Percentiles rank a stretch among this genome's conserved stretches.
Conservation (phyloP, 2,888 invertebrate genomes). For the Galerucella calmariensis region DNA sequence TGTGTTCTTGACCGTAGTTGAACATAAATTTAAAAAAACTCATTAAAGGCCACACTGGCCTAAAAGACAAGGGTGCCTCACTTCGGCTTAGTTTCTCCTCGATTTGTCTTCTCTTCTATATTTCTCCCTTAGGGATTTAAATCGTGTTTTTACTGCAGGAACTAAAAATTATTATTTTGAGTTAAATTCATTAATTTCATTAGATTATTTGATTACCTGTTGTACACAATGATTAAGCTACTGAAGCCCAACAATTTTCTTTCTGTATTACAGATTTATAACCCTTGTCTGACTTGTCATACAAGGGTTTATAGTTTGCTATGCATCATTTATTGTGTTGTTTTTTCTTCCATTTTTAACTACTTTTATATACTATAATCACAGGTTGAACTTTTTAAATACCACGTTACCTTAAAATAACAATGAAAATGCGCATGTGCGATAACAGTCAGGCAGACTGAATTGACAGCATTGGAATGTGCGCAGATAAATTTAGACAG, state of each 20-base stretch:
- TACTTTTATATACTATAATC: too few species aligned
- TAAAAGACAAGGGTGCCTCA: constrained; percentile 4
- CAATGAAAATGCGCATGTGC: too few species aligned
- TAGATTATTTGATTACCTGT: neutral
- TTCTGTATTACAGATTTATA: neutral
- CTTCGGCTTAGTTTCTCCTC: neutral
- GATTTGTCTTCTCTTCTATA: neutral
- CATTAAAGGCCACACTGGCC: neutral
- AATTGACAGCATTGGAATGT: too few species aligned
- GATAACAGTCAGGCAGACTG: too few species aligned
- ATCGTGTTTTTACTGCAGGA: too few species aligned
- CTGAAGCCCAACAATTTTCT: constrained; percentile 4
- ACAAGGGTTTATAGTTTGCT: constrained; percentile 2
- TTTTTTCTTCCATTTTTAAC: too few species aligned
- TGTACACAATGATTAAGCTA: neutral
- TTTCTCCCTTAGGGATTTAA: too few species aligned
- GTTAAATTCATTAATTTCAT: neutral
- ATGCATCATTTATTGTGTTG: neutral
- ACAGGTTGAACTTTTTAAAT: too few species aligned
- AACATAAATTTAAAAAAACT: constrained; percentile 4
- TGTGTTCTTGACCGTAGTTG: neutral
- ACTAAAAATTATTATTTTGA: neutral
- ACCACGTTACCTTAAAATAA: too few species aligned
- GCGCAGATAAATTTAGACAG: too few species aligned
- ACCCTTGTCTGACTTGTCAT: neutral